Conservation (phyloP, 2,113 vertebrate species). For the Pseudonaja textilis region DNA sequence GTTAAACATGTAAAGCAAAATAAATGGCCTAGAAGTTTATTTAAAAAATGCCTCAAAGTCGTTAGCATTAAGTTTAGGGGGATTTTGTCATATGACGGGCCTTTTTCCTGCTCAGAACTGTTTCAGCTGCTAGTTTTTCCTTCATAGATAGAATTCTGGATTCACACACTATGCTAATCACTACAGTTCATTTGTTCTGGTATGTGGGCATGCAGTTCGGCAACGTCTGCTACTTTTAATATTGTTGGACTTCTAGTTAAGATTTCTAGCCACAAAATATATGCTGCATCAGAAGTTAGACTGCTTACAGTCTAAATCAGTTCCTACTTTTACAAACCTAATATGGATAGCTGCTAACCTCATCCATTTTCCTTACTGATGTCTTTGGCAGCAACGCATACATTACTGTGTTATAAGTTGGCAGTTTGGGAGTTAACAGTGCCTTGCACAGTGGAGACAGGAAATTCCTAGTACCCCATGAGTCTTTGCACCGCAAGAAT, state of each 20-base stretch:
- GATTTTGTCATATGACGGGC: neutral
- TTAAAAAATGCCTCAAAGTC: neutral
- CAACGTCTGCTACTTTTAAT: neutral
- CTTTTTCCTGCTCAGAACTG: neutral
- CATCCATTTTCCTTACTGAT: neutral
- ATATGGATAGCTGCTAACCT: neutral
- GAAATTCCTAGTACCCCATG: neutral
- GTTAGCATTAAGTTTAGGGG: neutral
- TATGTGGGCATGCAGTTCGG: neutral
- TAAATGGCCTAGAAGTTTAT: neutral
- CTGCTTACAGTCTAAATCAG: neutral
- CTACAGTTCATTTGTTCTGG: neutral
- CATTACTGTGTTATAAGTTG: neutral
- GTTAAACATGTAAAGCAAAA: neutral
- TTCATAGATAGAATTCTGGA: neutral
- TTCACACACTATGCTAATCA: neutral
- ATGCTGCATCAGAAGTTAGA: neutral
- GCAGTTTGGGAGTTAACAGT: neutral
- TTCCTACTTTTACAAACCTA: neutral
- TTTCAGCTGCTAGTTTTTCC: neutral
- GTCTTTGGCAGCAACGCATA: neutral
- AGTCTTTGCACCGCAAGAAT: neutral
- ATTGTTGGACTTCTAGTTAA: neutral
- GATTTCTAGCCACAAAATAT: neutral
- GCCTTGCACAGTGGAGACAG: neutral